phyloP scores from a whole-genome alignment of 2,888 invertebrate genomes.

The Polydrusus tereticollis region DNA sequence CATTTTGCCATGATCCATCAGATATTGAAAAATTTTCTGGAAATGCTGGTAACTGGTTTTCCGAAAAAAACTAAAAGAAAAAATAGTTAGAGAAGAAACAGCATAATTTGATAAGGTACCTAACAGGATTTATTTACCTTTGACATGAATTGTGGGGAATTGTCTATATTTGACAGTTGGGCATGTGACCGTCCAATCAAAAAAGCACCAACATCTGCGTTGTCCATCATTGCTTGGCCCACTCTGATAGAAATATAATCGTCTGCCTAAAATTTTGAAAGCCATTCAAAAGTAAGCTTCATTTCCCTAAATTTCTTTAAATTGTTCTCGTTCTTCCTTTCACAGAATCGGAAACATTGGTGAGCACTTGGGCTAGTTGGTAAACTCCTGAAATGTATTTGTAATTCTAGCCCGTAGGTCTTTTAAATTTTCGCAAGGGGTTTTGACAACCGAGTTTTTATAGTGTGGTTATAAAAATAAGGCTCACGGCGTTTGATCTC shows the following conservation, averaged over 20 bases:
- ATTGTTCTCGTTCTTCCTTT: too few species aligned
- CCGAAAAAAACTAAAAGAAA: constrained; percentile 58
- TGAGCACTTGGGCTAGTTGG: too few species aligned
- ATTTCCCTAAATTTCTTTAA: not conserved
- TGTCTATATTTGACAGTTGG: constrained; percentile 55
- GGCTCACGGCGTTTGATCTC: too few species aligned
- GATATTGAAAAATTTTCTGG: constrained; percentile 77
- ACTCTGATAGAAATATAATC: constrained; percentile 66
- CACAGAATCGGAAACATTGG: too few species aligned
- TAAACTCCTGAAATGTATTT: too few species aligned
- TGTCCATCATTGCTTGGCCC: constrained; percentile 67
- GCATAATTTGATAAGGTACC: not conserved
- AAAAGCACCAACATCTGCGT: constrained; percentile 65
- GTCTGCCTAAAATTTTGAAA: constrained; percentile 34
- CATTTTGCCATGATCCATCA: constrained; percentile 85
- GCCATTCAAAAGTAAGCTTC: not conserved
- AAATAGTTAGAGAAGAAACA: not conserved
- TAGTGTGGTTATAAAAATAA: too few species aligned
- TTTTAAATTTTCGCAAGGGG: too few species aligned
- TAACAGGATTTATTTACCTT: constrained; percentile 55
- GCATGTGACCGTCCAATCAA: constrained; percentile 54
- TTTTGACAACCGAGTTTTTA: too few species aligned
- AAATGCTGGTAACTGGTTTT: constrained; percentile 70
- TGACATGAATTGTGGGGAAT: constrained; percentile 54
- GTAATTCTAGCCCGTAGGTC: too few species aligned